Conservation (phyloP, 2,113 vertebrate genomes). For the Origma solitaria region DNA sequence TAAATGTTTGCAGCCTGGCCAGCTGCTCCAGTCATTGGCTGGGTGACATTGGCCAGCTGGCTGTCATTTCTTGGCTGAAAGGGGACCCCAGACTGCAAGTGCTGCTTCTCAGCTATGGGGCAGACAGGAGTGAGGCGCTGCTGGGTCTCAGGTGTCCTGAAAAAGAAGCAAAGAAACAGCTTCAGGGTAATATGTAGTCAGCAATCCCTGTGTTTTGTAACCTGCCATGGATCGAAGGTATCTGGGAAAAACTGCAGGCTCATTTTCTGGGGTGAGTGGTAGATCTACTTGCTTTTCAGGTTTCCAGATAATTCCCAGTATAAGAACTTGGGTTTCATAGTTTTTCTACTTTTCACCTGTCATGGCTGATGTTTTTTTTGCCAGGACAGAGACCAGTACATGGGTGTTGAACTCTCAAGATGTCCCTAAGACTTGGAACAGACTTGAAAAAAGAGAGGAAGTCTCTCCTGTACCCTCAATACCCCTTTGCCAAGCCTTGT, state of each 20-base stretch:
- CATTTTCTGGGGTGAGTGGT: not conserved
- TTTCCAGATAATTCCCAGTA: not conserved
- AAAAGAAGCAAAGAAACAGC: not conserved
- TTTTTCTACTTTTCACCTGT: not conserved
- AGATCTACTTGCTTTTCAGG: not conserved
- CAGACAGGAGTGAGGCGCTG: not conserved
- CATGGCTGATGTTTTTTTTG: not conserved
- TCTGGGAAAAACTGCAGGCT: not conserved
- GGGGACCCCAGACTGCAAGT: not conserved
- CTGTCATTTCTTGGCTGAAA: not conserved
- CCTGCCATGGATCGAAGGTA: rapidly evolving
- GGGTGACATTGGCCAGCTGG: not conserved
- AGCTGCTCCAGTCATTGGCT: not conserved
- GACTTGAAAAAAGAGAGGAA: not conserved
- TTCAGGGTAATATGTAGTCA: not conserved
- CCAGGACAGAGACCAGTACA: not conserved
- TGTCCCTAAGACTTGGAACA: not conserved
- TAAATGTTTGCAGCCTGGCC: not conserved
- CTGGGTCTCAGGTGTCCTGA: not conserved
- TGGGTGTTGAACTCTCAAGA: not conserved
- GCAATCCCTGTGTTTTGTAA: not conserved
- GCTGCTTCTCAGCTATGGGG: not conserved
- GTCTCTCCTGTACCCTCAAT: not conserved
- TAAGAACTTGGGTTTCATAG: not conserved
- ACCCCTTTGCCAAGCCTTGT: not conserved